These are phyloP conservation scores for Diplolepis rosae DNA, from an alignment of 2,888 invertebrate genomes.

Conservation along the genomic window DNA sequence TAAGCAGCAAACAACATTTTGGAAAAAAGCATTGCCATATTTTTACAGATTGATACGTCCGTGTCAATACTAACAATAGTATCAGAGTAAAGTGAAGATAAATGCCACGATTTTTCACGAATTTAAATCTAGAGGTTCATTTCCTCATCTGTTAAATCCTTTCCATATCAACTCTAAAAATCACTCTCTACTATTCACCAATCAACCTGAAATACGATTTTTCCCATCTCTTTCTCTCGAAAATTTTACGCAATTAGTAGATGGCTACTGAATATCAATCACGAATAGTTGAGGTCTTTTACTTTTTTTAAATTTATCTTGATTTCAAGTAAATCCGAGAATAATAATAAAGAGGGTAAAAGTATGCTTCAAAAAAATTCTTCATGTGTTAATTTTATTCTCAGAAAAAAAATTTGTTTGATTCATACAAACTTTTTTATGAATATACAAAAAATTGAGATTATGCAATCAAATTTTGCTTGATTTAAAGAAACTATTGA, in stretches of 20 bases:
- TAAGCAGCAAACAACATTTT: constrained; percentile 17
- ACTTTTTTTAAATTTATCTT: too few relatives aligned
- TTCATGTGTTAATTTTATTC: too few relatives aligned
- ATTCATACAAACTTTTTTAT: too few relatives aligned
- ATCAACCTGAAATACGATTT: not conserved
- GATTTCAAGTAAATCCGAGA: not conserved
- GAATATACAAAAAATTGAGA: too few relatives aligned
- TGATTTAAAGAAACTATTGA: too few relatives aligned
- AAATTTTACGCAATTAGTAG: not conserved
- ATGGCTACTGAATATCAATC: too few relatives aligned
- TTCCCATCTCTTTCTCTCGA: not conserved
- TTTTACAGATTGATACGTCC: not conserved
- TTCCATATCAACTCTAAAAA: not conserved
- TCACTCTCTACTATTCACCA: not conserved
- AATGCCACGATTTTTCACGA: not conserved
- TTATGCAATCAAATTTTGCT: too few relatives aligned
- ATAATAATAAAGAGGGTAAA: too few relatives aligned
- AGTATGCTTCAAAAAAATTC: too few relatives aligned
- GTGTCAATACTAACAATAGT: not conserved
- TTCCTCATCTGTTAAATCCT: not conserved
- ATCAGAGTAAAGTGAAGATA: not conserved
- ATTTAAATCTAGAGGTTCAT: not conserved
- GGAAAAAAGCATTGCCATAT: not conserved
- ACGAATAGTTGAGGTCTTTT: too few relatives aligned
- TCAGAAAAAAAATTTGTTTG: too few relatives aligned